phyloP scores from a whole-genome alignment of 1,140 invertebrate genomes.

The Neuroterus valhalla region DNA sequence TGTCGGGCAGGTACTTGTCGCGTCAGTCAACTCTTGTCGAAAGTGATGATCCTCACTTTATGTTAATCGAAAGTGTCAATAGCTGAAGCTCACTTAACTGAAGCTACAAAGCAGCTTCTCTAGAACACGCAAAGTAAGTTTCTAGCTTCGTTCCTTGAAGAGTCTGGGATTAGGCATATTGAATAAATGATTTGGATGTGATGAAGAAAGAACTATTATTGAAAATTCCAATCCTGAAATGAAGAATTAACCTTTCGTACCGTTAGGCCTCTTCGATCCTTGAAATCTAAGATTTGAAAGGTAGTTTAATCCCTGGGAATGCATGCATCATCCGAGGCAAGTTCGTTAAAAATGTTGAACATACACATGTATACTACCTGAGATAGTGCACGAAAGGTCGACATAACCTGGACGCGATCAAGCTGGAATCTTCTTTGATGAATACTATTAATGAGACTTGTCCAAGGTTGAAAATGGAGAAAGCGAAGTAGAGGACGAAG shows the following conservation, averaged over 20 bases:
- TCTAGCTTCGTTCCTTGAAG: no score
- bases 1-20: no score
- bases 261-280: neutral
- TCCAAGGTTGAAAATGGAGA: slow-evolving; percentile 42
- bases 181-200: no score
- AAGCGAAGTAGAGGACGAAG: slow-evolving; percentile 33
- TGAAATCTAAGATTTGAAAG: slow-evolving; percentile 20
- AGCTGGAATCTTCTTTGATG: slow-evolving; percentile 65
- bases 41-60: no score
- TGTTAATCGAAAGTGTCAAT: no score
- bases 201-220: neutral
- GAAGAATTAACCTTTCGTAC: neutral
- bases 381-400: slow-evolving; percentile 16
- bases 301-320: slow-evolving; percentile 33
- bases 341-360: slow-evolving; percentile 62
- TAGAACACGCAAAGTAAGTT: no score
- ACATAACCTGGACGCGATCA: slow-evolving; percentile 58
- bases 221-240: neutral
- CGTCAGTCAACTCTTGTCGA: no score
- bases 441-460: slow-evolving; percentile 73
- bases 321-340: slow-evolving; percentile 56
- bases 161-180: no score
- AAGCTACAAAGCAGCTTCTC: no score
- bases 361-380: slow-evolving; percentile 42
- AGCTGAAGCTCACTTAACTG: no score